phyloP scores from a whole-genome alignment of 2,113 vertebrate genomes.

The Ahaetulla prasina region DNA sequence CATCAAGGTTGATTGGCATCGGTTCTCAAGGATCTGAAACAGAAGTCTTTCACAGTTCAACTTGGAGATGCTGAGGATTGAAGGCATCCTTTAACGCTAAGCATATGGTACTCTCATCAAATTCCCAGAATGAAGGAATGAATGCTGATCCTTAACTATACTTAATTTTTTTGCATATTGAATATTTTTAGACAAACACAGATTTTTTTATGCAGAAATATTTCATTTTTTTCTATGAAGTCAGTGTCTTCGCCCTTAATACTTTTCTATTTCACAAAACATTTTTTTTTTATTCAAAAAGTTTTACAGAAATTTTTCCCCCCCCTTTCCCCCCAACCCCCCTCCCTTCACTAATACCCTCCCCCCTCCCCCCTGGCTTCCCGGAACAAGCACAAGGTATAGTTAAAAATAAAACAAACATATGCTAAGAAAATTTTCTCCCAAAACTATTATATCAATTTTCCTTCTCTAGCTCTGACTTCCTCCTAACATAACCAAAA shows the following conservation, averaged over 20 bases:
- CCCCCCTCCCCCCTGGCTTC: no score
- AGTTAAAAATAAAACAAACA: no score
- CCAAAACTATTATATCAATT: no score
- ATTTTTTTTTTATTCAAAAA: no score
- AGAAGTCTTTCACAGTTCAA: neutral
- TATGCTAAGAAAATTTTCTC: no score
- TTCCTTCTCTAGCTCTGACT: no score
- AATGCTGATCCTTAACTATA: neutral
- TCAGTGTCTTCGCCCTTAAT: neutral
- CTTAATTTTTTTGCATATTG: neutral
- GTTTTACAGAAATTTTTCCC: no score
- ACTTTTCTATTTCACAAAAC: neutral
- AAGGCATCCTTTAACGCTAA: neutral
- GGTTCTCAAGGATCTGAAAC: neutral
- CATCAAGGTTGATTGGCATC: neutral
- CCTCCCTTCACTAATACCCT: no score
- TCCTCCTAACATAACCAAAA: no score
- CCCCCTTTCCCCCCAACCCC: no score
- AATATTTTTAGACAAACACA: neutral
- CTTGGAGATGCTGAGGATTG: neutral
- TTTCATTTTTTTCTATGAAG: neutral
- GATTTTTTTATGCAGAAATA: no score
- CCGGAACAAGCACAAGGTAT: no score
- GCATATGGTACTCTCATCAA: neutral
- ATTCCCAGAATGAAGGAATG: neutral